Base-by-base conservation (phyloP, 1,140 invertebrate species). In the Paramacrobiotus metropolitanus region DNA sequence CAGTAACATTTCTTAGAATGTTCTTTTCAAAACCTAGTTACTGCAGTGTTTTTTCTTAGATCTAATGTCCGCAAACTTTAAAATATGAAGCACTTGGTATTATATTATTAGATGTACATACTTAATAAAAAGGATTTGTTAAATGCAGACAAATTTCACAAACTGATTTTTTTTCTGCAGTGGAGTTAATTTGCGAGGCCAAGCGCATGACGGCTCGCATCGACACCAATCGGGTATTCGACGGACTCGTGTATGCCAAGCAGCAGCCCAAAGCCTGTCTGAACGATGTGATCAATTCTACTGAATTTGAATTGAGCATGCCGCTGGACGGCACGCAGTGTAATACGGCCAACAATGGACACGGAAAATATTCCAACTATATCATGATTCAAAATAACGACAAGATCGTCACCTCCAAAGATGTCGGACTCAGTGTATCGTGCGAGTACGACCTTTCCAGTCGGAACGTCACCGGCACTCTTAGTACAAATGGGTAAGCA, bases 131-230 rank as follows among this genome's bases (percentile, higher is more conserved):
- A n/a, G n/a, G n/a, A n/a, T n/a, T n/a, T n/a, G n/a, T n/a, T n/a
- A n/a, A n/a, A n/a, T n/a, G n/a, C n/a, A n/a, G n/a, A n/a, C 48
- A 15, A 55, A 20, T 24, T 55, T 20, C 4, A 55, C 48, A 55
- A 55, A 40, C n/a, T 40, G 34, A 15, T n/a, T 55, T 4, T 28
- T 15, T 20, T 24, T 55, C 28, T 55, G 24, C 21, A 62, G 86
- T 91, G 21, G 87, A 84, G 66, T 87, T 91, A 66, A 86, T 90
- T 70, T 93, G 89, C 68, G 68, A 71, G 31, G 84, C 86, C 1
- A 84, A 85, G 48, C 87, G 91, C 70, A 93, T 93, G 89, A 80
- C 90, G 31, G 87, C 88, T 21, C 80, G 81, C 30, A 90, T 92
- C 68, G 83, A 86, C 70, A 91, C 88, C 2, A 88, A 83, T 61